A percentile compares a stretch with the other conserved stretches of the same genome.
These are phyloP conservation scores for Gracilinanus agilis DNA, from an alignment of 2,113 vertebrate species.

Conservation along the genomic window DNA sequence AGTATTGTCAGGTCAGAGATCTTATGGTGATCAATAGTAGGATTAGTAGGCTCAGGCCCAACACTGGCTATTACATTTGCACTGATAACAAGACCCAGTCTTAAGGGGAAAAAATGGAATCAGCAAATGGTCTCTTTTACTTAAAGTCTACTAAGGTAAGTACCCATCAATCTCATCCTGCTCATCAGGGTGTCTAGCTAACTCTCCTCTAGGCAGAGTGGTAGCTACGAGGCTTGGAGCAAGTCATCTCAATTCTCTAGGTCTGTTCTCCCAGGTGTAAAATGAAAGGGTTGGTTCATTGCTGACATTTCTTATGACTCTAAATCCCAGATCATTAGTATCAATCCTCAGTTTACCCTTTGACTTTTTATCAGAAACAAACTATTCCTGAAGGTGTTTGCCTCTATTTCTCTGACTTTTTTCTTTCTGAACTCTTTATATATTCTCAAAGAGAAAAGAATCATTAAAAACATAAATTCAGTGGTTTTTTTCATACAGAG, in stretches of 20 bases:
- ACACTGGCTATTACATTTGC: neutral
- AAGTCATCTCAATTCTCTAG: neutral
- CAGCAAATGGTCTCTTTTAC: neutral
- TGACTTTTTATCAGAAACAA: neutral
- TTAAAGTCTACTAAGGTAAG: neutral
- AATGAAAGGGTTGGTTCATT: neutral
- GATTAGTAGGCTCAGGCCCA: neutral
- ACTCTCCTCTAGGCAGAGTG: neutral
- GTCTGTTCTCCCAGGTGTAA: neutral
- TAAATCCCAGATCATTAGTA: neutral
- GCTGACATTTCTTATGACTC: neutral
- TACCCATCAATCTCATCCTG: neutral
- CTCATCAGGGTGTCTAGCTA: neutral
- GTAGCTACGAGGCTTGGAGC: neutral
- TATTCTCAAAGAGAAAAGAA: neutral
- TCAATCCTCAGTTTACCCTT: neutral
- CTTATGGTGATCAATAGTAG: neutral
- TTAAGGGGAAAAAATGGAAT: no score
- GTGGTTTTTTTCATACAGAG: neutral
- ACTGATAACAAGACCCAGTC: neutral
- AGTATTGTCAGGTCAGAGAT: neutral
- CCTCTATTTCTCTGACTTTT: neutral
- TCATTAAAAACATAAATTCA: slow-evolving; percentile 21
- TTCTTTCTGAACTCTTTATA: neutral
- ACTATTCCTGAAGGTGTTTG: neutral